Evolutionary conservation across 1,140 invertebrate species (phyloP).

Genomic region (Chionoecetes opilio): DNA sequence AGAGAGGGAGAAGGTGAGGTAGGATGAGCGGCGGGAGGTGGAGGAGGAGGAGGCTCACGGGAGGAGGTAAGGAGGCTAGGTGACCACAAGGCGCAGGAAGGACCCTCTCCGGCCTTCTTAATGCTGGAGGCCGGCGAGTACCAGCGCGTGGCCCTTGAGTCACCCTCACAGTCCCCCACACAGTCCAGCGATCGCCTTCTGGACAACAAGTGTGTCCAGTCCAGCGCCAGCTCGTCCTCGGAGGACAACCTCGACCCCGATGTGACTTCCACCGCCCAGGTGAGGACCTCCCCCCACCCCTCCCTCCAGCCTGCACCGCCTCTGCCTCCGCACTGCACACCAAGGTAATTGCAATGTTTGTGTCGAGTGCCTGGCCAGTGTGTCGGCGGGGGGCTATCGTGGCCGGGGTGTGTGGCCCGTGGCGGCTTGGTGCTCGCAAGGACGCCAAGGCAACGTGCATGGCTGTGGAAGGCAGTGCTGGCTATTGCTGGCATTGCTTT

Average conservation of each 20-base stretch:
- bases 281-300: slow-evolving; percentile 10
- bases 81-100: not conserved
- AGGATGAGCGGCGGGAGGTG: not conserved
- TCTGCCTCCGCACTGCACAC: slow-evolving; percentile 15
- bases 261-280: slow-evolving; percentile 65
- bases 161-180: slow-evolving; percentile 75
- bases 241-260: slow-evolving; percentile 68
- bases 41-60: not conserved
- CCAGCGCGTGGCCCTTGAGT: slow-evolving; percentile 76
- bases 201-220: slow-evolving; percentile 77
- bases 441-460: too few species aligned
- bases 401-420: not conserved
- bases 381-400: not conserved
- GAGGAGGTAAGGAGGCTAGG: slow-evolving; percentile 40
- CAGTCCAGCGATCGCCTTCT: slow-evolving; percentile 73
- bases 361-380: not conserved
- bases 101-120: slow-evolving; percentile 33
- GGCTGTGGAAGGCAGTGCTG: too few species aligned
- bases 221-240: slow-evolving; percentile 74
- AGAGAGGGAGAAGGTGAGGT: too few species aligned
- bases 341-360: slow-evolving; percentile 3
- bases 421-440: not conserved
- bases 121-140: slow-evolving; percentile 73
- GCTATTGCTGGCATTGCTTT: too few species aligned
- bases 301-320: not conserved